phyloP scores from a whole-genome alignment of 2,113 vertebrate species.

The Pteronura brasiliensis region DNA sequence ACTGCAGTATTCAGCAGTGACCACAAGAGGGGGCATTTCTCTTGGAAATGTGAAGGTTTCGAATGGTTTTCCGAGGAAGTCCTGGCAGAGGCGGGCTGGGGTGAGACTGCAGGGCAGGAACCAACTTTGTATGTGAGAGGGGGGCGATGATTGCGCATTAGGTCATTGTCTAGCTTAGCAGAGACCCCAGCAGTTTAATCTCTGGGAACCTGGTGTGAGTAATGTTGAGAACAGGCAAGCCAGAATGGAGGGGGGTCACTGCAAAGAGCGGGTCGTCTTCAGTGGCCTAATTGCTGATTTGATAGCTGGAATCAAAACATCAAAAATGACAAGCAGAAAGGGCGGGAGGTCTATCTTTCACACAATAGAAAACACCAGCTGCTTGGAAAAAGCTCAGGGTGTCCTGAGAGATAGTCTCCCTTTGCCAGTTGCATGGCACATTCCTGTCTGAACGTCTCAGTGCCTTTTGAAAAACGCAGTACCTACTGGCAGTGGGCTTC shows the following conservation, averaged over 20 bases:
- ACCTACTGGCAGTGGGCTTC: too few relatives aligned
- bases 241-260: neutral
- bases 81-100: neutral
- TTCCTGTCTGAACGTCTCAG: neutral
- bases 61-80: neutral
- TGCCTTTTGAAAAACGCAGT: neutral
- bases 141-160: neutral
- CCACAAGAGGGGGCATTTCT: conserved; percentile 70
- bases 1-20: neutral
- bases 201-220: neutral
- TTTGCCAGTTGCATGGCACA: neutral
- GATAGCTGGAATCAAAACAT: conserved; percentile 27
- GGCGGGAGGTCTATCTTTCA: neutral
- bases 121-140: neutral
- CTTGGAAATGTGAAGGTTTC: conserved; percentile 56
- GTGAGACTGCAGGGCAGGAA: neutral
- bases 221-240: neutral
- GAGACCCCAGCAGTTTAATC: neutral
- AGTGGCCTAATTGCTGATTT: neutral
- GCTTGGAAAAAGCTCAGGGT: conserved; percentile 20
- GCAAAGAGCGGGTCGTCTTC: neutral
- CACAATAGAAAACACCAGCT: neutral
- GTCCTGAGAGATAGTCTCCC: neutral
- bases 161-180: neutral
- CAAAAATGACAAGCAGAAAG: neutral